Evolutionary conservation across 2,888 invertebrate species (phyloP), one percentile per base, ranked within the genome.

Genomic region (Perizoma flavofasciatum): DNA sequence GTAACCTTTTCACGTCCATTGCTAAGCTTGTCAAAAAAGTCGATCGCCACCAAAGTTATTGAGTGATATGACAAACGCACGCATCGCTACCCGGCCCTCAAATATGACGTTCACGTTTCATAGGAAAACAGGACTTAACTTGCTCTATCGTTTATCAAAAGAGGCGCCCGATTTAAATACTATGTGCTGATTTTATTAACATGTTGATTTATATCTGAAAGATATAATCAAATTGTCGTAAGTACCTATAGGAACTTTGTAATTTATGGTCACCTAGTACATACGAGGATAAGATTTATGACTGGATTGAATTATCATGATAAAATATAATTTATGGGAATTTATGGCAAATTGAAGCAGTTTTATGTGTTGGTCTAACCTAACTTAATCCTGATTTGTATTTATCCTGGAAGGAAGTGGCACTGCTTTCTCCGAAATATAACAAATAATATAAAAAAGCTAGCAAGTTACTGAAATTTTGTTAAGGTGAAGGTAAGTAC

Each of bases 151-250:
- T 58, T 61, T 51, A 58, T 58, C 61, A 61, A 55, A 61, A 40
- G 50, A 61, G 55, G 56, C 61, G 56, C 53, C 43, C 43, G 10
- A 57, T 53, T 55, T 57, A 54, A 61, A 59, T 59, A 49, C 9
- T 40, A 49, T 49, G 54, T 61, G 56, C 43, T 57, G 61, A 61
- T 61, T 61, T 54, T 46, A 61, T 49, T 53, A 43, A 6, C 49
- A 35, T 37, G 33, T 44, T 57, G 57, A 61, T 61, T 61, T 53
- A 59, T 55, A 55, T 40, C 47, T 39, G 9, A 10, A 41, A 39
- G 56, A 49, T 33, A 11, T 56, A 56, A 56, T 61, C 49, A 56
- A 53, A 56, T 4, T 49, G 53, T 60, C 51, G 45, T 32, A 44
- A n/a, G n/a, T n/a, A 35, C 22, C 22, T 22, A 22, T 22, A 22